Percentiles rank a stretch among this genome's conserved stretches.
phyloP scores from a whole-genome alignment of 2,797 vertebrate genomes.

The Gorsachius magnificus region DNA sequence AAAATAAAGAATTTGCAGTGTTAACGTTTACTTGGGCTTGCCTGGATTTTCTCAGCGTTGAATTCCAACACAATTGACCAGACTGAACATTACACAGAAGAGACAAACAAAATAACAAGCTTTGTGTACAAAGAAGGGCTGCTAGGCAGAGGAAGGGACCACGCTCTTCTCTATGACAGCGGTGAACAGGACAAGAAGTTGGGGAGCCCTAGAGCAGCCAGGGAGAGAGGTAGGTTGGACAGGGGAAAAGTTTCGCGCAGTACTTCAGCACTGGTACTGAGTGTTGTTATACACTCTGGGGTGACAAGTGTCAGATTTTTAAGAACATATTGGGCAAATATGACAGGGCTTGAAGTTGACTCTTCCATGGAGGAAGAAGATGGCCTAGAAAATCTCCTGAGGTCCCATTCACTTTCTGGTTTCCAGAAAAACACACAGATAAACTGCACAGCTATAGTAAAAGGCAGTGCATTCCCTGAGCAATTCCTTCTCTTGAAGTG shows the following conservation, averaged over 20 bases:
- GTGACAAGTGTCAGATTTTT: not conserved
- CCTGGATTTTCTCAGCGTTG: not conserved
- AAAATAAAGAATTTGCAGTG: not conserved
- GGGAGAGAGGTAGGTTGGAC: not conserved
- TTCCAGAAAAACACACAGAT: not conserved
- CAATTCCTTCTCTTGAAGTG: not conserved
- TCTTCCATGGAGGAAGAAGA: not conserved
- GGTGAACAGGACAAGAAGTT: not conserved
- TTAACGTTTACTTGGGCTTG: slow-evolving; percentile 26
- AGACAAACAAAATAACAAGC: not conserved
- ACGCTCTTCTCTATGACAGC: not conserved
- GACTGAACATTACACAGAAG: not conserved
- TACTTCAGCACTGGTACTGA: not conserved
- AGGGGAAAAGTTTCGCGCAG: not conserved
- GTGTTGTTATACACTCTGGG: no score
- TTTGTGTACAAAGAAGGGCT: not conserved
- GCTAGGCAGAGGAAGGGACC: not conserved
- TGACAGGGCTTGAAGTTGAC: not conserved
- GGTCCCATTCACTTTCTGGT: not conserved
- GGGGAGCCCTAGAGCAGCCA: not conserved
- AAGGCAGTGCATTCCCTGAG: not conserved
- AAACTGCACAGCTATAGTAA: not conserved
- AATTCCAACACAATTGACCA: not conserved
- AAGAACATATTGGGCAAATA: not conserved
- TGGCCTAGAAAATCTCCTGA: not conserved